These are phyloP conservation scores for Drosophila nigritarsus DNA, from an alignment of 2,888 invertebrate genomes.

Conservation along the genomic window DNA sequence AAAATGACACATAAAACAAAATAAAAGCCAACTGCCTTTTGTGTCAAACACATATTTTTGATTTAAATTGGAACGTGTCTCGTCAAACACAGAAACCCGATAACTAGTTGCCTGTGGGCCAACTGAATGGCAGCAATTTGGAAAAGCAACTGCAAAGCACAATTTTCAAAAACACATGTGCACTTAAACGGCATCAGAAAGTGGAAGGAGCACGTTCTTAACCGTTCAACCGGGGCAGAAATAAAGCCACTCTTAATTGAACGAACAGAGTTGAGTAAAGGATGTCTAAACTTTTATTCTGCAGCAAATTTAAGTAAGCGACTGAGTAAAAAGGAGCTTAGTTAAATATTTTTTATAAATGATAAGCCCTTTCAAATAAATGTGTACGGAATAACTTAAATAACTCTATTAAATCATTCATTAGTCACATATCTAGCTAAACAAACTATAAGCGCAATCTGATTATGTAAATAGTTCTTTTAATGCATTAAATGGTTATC, in stretches of 20 bases:
- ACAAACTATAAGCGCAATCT: background rate
- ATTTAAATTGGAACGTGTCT: slow-evolving; percentile 50
- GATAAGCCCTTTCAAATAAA: background rate
- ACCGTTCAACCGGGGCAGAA: slow-evolving; percentile 16
- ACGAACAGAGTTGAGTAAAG: slow-evolving; percentile 10
- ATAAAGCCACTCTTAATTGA: slow-evolving; percentile 59
- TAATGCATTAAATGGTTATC: background rate
- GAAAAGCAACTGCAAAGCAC: slow-evolving; percentile 18
- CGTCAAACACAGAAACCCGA: slow-evolving; percentile 14
- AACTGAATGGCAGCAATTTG: slow-evolving; percentile 59
- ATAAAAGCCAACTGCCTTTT: slow-evolving; percentile 14
- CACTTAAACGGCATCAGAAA: slow-evolving; percentile 34
- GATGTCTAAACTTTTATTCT: background rate
- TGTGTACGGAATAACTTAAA: background rate
- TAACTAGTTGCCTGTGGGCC: slow-evolving; percentile 34
- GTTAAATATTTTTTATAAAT: background rate
- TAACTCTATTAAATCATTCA: background rate
- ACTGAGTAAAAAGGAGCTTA: too few species aligned
- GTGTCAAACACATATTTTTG: background rate
- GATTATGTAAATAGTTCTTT: background rate
- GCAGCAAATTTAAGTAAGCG: background rate
- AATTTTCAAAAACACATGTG: slow-evolving; percentile 35
- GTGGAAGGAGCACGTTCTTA: slow-evolving; percentile 21
- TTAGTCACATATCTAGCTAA: background rate
- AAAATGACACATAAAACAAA: slow-evolving; percentile 16